Evolutionary conservation across 1,140 invertebrate genomes (phyloP).

Genomic region (Sitobion miscanthi): DNA sequence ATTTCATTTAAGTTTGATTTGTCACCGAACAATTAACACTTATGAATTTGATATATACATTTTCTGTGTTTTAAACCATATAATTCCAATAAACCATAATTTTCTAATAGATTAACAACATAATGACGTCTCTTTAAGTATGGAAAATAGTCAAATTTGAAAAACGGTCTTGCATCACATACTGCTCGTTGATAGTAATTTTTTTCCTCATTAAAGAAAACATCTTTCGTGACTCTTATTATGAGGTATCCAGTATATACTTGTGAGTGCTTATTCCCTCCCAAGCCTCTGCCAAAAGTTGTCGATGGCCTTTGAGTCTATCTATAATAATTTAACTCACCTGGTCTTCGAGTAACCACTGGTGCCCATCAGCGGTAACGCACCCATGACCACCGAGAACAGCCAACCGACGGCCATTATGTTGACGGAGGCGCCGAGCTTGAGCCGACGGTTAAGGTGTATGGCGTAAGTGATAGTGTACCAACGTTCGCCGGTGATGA

Average conservation of each 20-base stretch:
- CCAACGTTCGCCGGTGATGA: conserved; percentile 73
- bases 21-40: not conserved
- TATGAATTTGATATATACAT: not conserved
- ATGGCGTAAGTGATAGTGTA: conserved; percentile 72
- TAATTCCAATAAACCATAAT: not conserved
- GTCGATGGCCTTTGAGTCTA: not conserved
- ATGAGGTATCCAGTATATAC: too few relatives aligned
- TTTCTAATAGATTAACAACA: not conserved
- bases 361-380: conserved; percentile 68
- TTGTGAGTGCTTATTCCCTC: too few relatives aligned
- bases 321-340: conserved; percentile 58
- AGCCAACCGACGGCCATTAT: conserved; percentile 69
- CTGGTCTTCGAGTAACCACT: conserved; percentile 67
- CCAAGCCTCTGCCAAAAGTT: too few relatives aligned
- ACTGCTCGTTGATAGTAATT: not conserved
- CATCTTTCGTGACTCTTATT: too few relatives aligned
- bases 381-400: conserved; percentile 67
- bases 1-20: too few relatives aligned
- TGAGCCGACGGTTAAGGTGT: conserved; percentile 68
- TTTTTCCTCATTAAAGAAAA: not conserved
- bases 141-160: not conserved
- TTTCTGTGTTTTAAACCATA: too few relatives aligned
- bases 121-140: not conserved
- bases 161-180: not conserved
- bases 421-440: conserved; percentile 65